Evolutionary conservation across 2,113 vertebrate genomes (phyloP), one percentile per base, ranked within the genome.

Genomic region (Pseudois nayaur): DNA sequence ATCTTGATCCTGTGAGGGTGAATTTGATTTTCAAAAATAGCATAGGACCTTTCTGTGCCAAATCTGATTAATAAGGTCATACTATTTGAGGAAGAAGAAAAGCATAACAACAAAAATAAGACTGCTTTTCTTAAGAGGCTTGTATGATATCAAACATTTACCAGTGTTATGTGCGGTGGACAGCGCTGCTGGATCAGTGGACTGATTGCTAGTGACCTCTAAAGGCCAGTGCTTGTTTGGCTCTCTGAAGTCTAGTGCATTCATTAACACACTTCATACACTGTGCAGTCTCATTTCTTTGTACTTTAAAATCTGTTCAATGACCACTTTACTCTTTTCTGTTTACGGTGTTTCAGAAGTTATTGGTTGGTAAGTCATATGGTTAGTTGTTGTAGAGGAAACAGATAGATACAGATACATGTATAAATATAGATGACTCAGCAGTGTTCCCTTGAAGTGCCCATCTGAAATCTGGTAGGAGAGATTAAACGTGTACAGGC

Each of bases 1-100:
- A 96, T 95, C 71, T 59, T 60, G 94, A 64, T 83, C 62, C 86
- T 93, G 33, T n/a, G 78, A 96, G 83, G 31, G 78, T 89, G 78
- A 96, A 74, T 81, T 93, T 87, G 55, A 86, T 82, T 94, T 95
- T 96, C 89, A 54, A 86, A 97, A 98, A 96, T 97, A 97, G 87
- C 96, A 74, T 81, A 82, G 79, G 95, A 82, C 78, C 83, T 50
- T 81, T 93, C 36, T 57, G 60, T 94, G 94, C 87, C 93, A 84
- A 31, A 87, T 94, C 78, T 93, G 89, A 93, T 94, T 91, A 95
- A 64, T 95, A 95, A 97, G 93, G 96, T 97, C 96, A 82, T 89
- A 31, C 64, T 97, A 59, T 92, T 91, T 94, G 40, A 85, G 64
- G 91, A 92, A 48, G 52, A 71, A 89, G 81, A 76, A 59, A 55